These are phyloP conservation scores for Danionella cerebrum DNA, from an alignment of 2,113 vertebrate species.

Conservation along the genomic window DNA sequence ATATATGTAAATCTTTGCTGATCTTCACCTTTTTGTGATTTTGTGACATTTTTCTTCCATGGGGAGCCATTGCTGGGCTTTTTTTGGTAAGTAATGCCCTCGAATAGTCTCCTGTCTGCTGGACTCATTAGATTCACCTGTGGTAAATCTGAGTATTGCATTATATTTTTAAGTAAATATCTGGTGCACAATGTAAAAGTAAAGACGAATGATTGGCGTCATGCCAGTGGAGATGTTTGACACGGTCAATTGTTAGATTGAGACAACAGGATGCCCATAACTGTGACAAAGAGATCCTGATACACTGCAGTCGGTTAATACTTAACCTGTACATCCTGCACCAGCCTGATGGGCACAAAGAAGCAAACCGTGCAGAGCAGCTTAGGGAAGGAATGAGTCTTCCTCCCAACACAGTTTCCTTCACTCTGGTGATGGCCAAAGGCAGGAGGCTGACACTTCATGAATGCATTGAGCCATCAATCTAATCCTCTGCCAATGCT, in stretches of 20 bases:
- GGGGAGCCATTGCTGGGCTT: no score
- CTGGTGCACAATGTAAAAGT: neutral
- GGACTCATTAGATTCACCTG: no score
- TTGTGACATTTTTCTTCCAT: no score
- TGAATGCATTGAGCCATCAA: constrained; percentile 47
- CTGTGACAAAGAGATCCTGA: neutral
- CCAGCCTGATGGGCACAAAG: constrained; percentile 32
- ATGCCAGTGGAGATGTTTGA: constrained; percentile 17
- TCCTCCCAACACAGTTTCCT: constrained; percentile 37
- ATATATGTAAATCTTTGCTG: no score
- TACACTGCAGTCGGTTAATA: constrained; percentile 57
- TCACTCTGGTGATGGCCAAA: constrained; percentile 32
- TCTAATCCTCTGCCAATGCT: constrained; percentile 48
- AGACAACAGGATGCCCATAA: constrained; percentile 43
- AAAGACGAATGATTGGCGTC: neutral
- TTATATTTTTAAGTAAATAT: no score
- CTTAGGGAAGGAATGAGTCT: constrained; percentile 31
- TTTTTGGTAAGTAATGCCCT: no score
- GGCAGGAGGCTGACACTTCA: constrained; percentile 57
- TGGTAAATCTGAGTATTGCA: no score
- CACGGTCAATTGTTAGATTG: constrained; percentile 54
- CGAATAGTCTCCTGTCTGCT: no score
- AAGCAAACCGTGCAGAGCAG: constrained; percentile 14
- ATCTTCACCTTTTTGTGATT: no score
- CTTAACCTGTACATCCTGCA: constrained; percentile 58